Conservation (phyloP, 2,888 invertebrate species). For the Drosophila differens region DNA sequence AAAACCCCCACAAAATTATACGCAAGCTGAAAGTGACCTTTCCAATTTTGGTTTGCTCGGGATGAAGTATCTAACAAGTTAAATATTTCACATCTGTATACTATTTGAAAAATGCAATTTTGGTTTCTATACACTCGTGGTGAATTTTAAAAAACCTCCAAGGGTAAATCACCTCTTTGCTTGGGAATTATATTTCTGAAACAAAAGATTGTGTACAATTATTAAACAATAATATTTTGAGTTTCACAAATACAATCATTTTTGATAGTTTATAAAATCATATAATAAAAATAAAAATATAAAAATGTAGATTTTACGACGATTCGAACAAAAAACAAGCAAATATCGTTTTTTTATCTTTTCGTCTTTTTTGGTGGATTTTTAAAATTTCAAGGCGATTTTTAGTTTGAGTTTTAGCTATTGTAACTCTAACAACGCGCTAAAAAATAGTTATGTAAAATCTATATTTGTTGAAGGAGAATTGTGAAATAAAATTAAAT, state of each 20-base stretch:
- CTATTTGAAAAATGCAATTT: neutral
- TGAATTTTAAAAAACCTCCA: neutral
- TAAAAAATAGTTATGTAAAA: neutral
- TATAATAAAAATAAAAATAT: accelerated
- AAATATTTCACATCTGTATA: neutral
- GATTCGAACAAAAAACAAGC: no score
- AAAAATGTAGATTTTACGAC: neutral
- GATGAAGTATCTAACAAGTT: neutral
- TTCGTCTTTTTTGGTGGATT: neutral
- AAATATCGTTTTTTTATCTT: accelerated
- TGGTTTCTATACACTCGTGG: neutral
- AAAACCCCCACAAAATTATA: neutral
- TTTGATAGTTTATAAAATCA: neutral
- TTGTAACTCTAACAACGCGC: neutral
- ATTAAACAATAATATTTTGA: neutral
- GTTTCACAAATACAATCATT: neutral
- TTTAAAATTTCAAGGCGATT: neutral
- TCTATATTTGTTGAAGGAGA: neutral
- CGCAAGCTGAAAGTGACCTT: neutral
- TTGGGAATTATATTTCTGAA: neutral
- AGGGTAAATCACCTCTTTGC: neutral
- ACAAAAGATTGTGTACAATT: neutral
- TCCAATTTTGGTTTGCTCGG: neutral
- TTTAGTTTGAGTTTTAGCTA: neutral
- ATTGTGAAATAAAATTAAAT: neutral